A percentile compares a stretch with the other conserved stretches of the same genome.
Conservation (phyloP, 2,888 invertebrate genomes). For the Apodemia mormo region DNA sequence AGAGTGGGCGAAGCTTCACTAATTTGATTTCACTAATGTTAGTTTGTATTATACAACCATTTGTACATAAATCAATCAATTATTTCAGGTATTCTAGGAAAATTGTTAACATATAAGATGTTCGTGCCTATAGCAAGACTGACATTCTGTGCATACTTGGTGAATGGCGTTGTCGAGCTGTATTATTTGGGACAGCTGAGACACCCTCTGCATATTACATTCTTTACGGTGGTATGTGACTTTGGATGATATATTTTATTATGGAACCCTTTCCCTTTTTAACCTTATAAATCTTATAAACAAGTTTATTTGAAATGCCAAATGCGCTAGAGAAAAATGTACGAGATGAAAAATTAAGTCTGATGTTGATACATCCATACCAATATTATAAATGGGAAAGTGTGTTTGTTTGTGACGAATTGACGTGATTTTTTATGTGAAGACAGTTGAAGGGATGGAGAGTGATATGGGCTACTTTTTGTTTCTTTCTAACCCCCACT, state of each 20-base stretch:
- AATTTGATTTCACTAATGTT: no score
- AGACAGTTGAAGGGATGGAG: no score
- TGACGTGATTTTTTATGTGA: no score
- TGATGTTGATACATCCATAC: no score
- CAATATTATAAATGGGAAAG: no score
- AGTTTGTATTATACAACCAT: conserved; percentile 5
- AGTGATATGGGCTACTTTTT: no score
- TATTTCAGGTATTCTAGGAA: conserved; percentile 77
- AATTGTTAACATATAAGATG: conserved; percentile 82
- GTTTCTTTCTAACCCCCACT: no score
- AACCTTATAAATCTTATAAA: neutral
- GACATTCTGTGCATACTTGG: conserved; percentile 87
- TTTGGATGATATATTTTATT: conserved; percentile 19
- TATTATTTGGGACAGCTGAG: conserved; percentile 83
- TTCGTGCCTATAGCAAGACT: conserved; percentile 85
- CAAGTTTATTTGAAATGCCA: conserved; percentile 3
- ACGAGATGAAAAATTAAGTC: no score
- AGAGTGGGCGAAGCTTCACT: no score
- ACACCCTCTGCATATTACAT: conserved; percentile 82
- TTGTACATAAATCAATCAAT: conserved; percentile 2
- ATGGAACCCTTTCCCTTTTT: neutral
- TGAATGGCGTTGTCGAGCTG: conserved; percentile 86
- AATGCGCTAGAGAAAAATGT: neutral
- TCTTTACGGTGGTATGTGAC: conserved; percentile 82
- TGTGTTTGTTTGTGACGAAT: no score